A percentile compares a stretch with the other conserved stretches of the same genome.
Conservation (phyloP, 2,797 vertebrate species). For the Pangasius sanitwongsei region DNA sequence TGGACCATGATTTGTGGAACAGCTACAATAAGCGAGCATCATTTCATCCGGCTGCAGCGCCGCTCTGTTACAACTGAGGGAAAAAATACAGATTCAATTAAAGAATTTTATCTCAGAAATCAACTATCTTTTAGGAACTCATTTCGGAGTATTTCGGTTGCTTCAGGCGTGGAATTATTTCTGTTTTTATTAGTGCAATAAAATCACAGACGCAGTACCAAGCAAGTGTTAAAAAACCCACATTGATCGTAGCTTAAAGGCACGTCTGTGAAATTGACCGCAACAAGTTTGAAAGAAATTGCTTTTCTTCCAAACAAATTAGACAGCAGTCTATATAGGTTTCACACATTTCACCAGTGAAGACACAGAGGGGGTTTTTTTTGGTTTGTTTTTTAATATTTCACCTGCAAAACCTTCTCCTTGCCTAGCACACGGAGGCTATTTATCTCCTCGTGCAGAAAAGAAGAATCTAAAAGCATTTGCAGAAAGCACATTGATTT, state of each 20-base stretch:
- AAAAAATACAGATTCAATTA: background rate
- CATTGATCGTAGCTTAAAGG: slow-evolving; percentile 16
- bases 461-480: background rate
- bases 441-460: background rate
- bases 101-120: slow-evolving; percentile 8
- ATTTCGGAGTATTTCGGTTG: background rate
- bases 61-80: background rate
- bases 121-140: slow-evolving; percentile 15
- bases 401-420: background rate
- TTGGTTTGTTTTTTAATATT: background rate
- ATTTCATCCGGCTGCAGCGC: background rate
- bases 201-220: background rate
- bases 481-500: background rate
- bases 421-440: background rate
- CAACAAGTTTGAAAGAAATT: slow-evolving; percentile 8
- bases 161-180: slow-evolving; percentile 6
- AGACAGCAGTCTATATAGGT: slow-evolving; percentile 5
- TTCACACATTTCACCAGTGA: background rate
- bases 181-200: slow-evolving; percentile 24
- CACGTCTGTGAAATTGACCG: slow-evolving; percentile 17
- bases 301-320: slow-evolving; percentile 29
- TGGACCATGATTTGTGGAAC: background rate
- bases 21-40: background rate
- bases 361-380: background rate
- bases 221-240: background rate